phyloP scores from a whole-genome alignment of 2,113 vertebrate species.

The Anguilla rostrata region DNA sequence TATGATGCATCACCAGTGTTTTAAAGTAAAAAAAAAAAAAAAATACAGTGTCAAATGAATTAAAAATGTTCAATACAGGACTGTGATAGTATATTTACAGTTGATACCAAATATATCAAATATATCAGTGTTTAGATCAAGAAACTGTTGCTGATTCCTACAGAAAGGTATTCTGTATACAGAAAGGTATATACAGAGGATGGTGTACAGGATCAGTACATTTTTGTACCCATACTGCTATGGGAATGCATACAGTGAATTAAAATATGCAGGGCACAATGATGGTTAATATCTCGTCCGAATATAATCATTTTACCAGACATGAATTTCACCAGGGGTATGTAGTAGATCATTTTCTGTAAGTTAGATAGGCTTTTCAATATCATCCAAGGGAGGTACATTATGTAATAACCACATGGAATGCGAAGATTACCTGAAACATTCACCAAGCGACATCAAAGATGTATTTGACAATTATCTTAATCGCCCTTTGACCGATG shows the following conservation, averaged over 20 bases:
- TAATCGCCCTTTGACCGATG: not conserved
- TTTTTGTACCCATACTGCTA: not conserved
- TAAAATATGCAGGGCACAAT: not conserved
- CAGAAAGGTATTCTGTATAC: no score
- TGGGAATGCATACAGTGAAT: not conserved
- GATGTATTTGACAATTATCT: not conserved
- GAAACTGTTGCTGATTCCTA: not conserved
- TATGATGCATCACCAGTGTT: conserved; percentile 29
- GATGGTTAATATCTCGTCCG: not conserved
- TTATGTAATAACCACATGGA: not conserved
- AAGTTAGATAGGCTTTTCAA: not conserved
- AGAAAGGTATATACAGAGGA: no score
- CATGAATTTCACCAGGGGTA: not conserved
- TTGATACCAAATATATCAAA: not conserved
- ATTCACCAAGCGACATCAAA: not conserved
- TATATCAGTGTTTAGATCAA: not conserved
- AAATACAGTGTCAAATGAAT: not conserved
- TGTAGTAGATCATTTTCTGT: not conserved
- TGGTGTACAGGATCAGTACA: not conserved
- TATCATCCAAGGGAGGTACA: not conserved
- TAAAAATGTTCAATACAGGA: conserved; percentile 1
- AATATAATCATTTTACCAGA: not conserved
- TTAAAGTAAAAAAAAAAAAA: conserved; percentile 8
- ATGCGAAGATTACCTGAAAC: not conserved
- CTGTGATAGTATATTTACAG: not conserved